Conservation (phyloP, 1,140 invertebrate species). For the Caerostris darwini region DNA sequence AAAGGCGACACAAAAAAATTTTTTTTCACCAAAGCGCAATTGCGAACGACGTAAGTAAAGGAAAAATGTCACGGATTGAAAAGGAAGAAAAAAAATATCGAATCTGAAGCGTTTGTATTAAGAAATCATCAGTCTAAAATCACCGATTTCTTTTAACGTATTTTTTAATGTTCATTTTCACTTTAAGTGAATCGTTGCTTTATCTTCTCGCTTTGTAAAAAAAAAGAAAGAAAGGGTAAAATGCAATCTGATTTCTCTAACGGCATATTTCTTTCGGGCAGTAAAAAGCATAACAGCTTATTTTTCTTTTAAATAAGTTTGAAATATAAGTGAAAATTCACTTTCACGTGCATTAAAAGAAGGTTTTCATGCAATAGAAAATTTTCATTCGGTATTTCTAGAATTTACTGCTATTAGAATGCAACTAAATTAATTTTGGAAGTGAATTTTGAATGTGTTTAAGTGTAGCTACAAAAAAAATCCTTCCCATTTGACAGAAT, state of each 20-base stretch:
- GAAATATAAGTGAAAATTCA: too few relatives aligned
- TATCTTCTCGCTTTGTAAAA: background rate
- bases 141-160: constrained; percentile 13
- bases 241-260: background rate
- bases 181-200: constrained; percentile 3
- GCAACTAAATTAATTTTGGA: background rate
- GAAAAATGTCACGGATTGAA: constrained; percentile 11
- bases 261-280: background rate
- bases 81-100: background rate
- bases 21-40: background rate
- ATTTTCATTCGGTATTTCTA: background rate
- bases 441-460: background rate
- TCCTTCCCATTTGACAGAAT: too few relatives aligned
- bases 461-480: too few relatives aligned
- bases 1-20: constrained; percentile 56
- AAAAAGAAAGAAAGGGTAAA: background rate
- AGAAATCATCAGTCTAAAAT: constrained; percentile 37
- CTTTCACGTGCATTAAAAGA: background rate
- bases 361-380: background rate
- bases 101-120: constrained; percentile 32
- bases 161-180: constrained; percentile 23
- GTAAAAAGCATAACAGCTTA: background rate
- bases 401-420: background rate
- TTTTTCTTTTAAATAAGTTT: background rate
- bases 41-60: constrained; percentile 34